Conservation (phyloP, 2,797 vertebrate genomes). For the Hirundo rustica region DNA sequence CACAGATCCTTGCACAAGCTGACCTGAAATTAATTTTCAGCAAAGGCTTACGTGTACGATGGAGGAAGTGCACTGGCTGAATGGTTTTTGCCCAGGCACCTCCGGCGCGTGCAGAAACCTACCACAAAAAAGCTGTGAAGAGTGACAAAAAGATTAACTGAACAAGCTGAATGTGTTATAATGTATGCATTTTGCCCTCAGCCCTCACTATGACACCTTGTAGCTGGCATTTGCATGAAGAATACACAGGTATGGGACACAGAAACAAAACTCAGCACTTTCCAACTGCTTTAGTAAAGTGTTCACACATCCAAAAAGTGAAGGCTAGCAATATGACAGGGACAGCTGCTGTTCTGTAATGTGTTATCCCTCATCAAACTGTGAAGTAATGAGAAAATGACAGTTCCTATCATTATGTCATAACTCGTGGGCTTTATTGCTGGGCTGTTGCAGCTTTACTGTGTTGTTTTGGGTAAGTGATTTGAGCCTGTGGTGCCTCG, state of each 20-base stretch:
- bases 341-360: constrained; percentile 3
- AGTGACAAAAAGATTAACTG: neutral
- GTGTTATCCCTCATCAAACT: constrained; percentile 4
- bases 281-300: neutral
- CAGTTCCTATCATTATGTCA: constrained; percentile 1
- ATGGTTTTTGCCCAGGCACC: neutral
- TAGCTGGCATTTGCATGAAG: neutral
- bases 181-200: neutral
- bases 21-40: constrained; percentile 14
- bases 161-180: neutral
- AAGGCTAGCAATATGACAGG: neutral
- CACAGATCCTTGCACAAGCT: neutral
- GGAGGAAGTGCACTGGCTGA: neutral
- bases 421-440: neutral
- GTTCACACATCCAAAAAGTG: neutral
- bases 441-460: neutral
- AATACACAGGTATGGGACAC: neutral
- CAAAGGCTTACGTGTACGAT: neutral
- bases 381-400: constrained; percentile 37
- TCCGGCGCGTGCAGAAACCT: neutral
- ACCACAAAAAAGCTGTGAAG: neutral
- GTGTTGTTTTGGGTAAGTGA: neutral
- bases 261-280: neutral
- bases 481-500: neutral
- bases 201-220: neutral